phyloP scores from a whole-genome alignment of 2,888 invertebrate genomes.

The Chymomyza amoena region DNA sequence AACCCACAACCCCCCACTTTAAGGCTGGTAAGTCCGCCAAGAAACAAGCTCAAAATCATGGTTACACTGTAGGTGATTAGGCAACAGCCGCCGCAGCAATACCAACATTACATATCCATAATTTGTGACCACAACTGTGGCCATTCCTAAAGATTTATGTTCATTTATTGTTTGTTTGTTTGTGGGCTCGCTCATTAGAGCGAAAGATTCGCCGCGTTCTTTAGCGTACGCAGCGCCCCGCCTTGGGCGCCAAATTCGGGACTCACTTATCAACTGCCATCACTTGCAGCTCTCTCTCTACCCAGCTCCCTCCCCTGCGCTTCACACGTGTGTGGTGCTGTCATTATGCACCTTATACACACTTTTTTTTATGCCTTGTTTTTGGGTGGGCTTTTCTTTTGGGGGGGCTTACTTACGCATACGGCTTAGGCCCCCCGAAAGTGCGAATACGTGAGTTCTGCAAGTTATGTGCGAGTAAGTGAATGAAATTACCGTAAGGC shows the following conservation, averaged over 20 bases:
- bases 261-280: constrained; percentile 68
- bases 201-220: constrained; percentile 1
- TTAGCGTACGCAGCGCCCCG: background rate
- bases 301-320: constrained; percentile 8
- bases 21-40: background rate
- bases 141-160: constrained; percentile 62
- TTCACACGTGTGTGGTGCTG: background rate
- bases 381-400: background rate
- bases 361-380: background rate
- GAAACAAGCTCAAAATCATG: background rate
- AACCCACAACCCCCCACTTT: constrained; percentile 14
- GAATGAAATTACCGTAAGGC: constrained; percentile 77
- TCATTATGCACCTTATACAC: constrained; percentile 1
- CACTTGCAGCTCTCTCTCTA: background rate
- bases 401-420: constrained; percentile 4
- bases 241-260: constrained; percentile 30
- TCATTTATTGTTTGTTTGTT: constrained; percentile 53
- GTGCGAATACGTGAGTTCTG: constrained; percentile 76
- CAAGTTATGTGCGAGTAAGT: constrained; percentile 76
- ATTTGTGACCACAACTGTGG: constrained; percentile 44
- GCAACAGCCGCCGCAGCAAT: constrained; percentile 41
- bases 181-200: background rate
- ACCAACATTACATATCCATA: constrained; percentile 53
- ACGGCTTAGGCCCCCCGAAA: constrained; percentile 25
- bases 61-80: constrained; percentile 60